These are phyloP conservation scores for Phylloscopus whistleri DNA, from an alignment of 2,113 vertebrate species.

Conservation along the genomic window DNA sequence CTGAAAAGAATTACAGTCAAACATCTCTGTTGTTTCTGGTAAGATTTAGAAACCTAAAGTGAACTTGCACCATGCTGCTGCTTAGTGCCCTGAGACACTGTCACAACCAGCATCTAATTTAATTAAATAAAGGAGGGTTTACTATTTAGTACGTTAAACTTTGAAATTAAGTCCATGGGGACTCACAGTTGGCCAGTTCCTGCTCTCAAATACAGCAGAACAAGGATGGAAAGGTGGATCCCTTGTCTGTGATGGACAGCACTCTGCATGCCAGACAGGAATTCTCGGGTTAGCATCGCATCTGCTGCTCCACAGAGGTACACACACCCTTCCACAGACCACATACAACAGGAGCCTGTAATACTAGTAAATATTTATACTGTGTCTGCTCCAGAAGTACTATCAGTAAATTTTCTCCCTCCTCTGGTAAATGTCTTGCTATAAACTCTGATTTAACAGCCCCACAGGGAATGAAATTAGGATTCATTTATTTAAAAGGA, in stretches of 20 bases:
- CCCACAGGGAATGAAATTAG: neutral
- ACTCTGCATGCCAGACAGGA: neutral
- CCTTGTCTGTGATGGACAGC: neutral
- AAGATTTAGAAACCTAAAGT: neutral
- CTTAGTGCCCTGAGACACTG: neutral
- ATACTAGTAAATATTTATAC: slow-evolving; percentile 23
- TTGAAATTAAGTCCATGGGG: neutral
- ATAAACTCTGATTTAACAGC: slow-evolving; percentile 3
- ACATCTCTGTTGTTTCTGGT: neutral
- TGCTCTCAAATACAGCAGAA: neutral
- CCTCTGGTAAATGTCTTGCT: neutral
- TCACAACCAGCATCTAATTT: neutral
- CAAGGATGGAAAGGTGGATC: neutral
- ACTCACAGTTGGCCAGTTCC: neutral
- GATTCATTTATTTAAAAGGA: neutral
- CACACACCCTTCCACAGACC: neutral
- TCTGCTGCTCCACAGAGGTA: neutral
- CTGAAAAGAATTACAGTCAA: neutral
- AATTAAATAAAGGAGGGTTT: neutral
- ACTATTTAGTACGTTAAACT: neutral
- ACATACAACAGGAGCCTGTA: neutral
- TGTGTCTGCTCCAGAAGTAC: neutral
- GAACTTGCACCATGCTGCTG: neutral
- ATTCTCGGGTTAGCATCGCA: neutral
- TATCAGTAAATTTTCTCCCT: neutral